These are phyloP conservation scores for Euura saliciscinereae DNA, from an alignment of 1,140 invertebrate genomes.

Conservation along the genomic window DNA sequence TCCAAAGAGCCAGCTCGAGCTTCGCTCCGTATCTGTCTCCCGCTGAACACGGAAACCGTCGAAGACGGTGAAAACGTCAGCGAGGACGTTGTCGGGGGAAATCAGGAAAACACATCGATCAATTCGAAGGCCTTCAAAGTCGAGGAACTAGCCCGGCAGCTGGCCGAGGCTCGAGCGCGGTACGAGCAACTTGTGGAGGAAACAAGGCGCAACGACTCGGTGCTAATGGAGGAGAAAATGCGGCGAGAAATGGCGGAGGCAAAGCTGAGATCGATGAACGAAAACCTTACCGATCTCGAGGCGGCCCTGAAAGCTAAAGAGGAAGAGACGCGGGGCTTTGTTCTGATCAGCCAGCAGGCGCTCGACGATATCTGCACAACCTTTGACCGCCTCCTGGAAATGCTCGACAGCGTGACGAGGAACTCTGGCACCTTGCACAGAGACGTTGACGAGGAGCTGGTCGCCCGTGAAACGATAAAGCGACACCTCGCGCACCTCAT, in stretches of 20 bases:
- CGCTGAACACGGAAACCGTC: slow-evolving; percentile 1
- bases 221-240: slow-evolving; percentile 40
- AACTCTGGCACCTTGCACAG: slow-evolving; percentile 16
- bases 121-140: slow-evolving; percentile 3
- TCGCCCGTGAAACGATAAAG: slow-evolving; percentile 28
- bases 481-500: slow-evolving; percentile 38
- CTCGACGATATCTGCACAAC: slow-evolving; percentile 47
- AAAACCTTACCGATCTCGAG: slow-evolving; percentile 41
- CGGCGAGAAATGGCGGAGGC: slow-evolving; percentile 43
- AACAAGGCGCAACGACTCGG: slow-evolving; percentile 21
- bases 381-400: slow-evolving; percentile 44
- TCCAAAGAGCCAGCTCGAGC: background rate
- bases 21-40: background rate
- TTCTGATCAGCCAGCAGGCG: slow-evolving; percentile 47
- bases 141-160: slow-evolving; percentile 22
- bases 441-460: background rate
- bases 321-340: slow-evolving; percentile 38
- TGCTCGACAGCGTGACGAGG: slow-evolving; percentile 35
- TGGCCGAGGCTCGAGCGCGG: slow-evolving; percentile 27
- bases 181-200: slow-evolving; percentile 34
- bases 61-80: slow-evolving; percentile 36
- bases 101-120: background rate
- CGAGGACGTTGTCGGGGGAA: slow-evolving; percentile 15
- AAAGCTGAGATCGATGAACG: slow-evolving; percentile 38
- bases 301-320: slow-evolving; percentile 40